phyloP scores from a whole-genome alignment of 2,888 invertebrate genomes.

The Deilephila elpenor region DNA sequence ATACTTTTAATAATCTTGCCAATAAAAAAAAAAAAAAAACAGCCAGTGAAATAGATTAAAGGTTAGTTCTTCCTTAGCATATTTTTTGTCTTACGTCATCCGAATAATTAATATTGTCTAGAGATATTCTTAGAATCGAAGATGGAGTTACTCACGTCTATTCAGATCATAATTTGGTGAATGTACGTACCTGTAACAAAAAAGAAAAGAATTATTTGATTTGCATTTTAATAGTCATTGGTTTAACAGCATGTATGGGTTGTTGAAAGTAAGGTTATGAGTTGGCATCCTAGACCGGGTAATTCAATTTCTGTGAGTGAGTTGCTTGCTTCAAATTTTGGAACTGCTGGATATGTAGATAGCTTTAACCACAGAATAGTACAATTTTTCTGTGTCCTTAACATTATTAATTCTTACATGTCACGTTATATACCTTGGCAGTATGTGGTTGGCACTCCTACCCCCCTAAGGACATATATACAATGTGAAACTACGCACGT shows the following conservation, averaged over 20 bases:
- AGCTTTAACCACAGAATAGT: no score
- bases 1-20: background rate
- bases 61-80: background rate
- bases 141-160: background rate
- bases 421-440: no score
- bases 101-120: background rate
- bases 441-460: no score
- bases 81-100: conserved; percentile 17
- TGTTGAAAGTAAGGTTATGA: no score
- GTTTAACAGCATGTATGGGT: background rate
- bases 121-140: background rate
- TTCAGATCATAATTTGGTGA: background rate
- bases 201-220: background rate
- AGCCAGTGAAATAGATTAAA: conserved; percentile 4
- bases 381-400: no score
- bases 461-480: no score
- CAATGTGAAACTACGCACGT: no score
- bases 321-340: no score
- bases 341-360: no score
- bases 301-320: no score
- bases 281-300: no score
- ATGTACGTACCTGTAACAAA: conserved; percentile 31
- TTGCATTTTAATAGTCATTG: background rate
- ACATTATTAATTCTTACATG: no score
- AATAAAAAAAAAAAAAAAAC: background rate